Evolutionary conservation across 2,797 vertebrate species (phyloP).

Genomic region (Neosilurus mollespiculum): DNA sequence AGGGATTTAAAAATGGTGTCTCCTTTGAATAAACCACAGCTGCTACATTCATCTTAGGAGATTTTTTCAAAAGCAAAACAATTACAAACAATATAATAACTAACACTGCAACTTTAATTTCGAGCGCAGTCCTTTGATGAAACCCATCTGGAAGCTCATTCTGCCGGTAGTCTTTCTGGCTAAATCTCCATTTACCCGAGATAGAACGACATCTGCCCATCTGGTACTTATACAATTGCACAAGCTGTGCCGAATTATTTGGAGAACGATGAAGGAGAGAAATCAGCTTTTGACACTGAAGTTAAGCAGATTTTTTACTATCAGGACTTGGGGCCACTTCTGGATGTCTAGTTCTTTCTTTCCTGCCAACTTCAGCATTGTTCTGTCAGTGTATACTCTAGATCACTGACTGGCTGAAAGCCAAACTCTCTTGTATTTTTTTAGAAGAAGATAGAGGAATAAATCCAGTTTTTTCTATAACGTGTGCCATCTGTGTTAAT

Average conservation of each 20-base stretch:
- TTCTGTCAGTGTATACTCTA: background rate
- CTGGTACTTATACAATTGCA: conserved; percentile 24
- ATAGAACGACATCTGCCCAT: conserved; percentile 14
- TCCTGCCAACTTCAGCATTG: background rate
- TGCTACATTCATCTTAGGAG: conserved; percentile 15
- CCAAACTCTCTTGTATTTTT: background rate
- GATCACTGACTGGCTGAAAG: background rate
- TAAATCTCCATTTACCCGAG: conserved; percentile 25
- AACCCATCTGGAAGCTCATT: conserved; percentile 37
- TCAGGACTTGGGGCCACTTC: conserved; percentile 2
- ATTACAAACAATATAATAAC: conserved; percentile 17
- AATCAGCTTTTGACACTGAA: background rate
- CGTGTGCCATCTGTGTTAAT: conserved; percentile 1
- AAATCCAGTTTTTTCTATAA: background rate
- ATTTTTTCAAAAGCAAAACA: background rate
- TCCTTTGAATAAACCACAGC: conserved; percentile 12
- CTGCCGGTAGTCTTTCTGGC: conserved; percentile 19
- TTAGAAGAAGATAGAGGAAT: background rate
- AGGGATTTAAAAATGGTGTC: background rate
- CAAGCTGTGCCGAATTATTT: conserved; percentile 27
- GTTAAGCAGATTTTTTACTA: background rate
- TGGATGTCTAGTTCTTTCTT: background rate
- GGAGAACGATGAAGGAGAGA: background rate
- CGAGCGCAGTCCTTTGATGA: conserved; percentile 3
- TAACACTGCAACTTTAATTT: conserved; percentile 12